phyloP scores from a whole-genome alignment of 2,113 vertebrate species.

The Epinephelus moara region DNA sequence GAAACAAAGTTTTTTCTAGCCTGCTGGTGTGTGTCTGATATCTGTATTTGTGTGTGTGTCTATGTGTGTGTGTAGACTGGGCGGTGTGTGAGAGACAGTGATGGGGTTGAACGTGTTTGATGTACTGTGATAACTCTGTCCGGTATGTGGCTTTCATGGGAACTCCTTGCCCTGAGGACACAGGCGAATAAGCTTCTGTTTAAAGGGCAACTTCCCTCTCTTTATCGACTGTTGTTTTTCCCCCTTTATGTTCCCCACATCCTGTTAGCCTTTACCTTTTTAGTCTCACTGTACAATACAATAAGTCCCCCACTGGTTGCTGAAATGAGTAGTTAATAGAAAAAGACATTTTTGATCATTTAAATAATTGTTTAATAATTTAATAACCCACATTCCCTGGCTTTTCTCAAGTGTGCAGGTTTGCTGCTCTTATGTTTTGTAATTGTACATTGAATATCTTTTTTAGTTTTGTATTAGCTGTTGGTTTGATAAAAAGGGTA shows the following conservation, averaged over 20 bases:
- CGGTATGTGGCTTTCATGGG: conserved; percentile 82
- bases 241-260: conserved; percentile 62
- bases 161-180: conserved; percentile 83
- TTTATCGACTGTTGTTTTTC: conserved; percentile 70
- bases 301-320: background rate
- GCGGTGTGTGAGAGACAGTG: conserved; percentile 64
- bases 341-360: background rate
- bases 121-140: conserved; percentile 82
- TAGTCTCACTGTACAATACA: conserved; percentile 36
- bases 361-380: background rate
- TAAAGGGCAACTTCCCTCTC: conserved; percentile 81
- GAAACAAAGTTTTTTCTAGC: conserved; percentile 55
- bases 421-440: too few species aligned
- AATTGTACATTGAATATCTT: too few species aligned
- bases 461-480: too few species aligned
- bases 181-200: conserved; percentile 75
- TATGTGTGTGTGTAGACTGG: conserved; percentile 41
- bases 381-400: background rate
- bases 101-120: conserved; percentile 76
- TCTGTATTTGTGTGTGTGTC: conserved; percentile 37
- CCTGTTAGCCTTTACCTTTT: conserved; percentile 70
- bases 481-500: too few species aligned
- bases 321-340: background rate
- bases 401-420: background rate
- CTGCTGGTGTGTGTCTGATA: conserved; percentile 49